Conservation (phyloP, 2,797 vertebrate genomes). For the Alca torda region DNA sequence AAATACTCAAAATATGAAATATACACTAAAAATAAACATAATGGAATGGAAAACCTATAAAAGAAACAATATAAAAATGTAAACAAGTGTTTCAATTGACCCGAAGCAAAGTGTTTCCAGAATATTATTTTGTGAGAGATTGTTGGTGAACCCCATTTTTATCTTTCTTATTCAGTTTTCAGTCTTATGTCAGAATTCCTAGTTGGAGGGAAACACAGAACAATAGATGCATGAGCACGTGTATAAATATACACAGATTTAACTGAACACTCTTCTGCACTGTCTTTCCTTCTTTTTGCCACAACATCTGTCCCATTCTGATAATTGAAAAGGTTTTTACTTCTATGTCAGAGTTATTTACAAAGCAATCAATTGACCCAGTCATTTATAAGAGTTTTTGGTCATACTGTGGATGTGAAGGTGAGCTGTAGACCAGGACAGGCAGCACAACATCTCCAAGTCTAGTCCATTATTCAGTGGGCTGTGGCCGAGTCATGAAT, state of each 20-base stretch:
- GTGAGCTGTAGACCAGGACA: not conserved
- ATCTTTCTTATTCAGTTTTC: not conserved
- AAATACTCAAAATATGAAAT: not conserved
- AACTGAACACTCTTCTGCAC: not conserved
- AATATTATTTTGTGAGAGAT: not conserved
- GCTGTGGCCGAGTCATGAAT: not conserved
- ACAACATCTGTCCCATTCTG: not conserved
- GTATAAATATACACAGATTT: not conserved
- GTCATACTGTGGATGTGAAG: not conserved
- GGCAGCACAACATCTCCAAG: not conserved
- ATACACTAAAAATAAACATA: not conserved
- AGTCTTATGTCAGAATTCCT: not conserved
- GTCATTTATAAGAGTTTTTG: not conserved
- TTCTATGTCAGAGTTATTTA: not conserved
- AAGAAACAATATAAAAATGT: not conserved
- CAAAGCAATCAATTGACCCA: not conserved
- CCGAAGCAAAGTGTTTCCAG: not conserved
- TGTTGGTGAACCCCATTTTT: not conserved
- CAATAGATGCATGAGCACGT: not conserved
- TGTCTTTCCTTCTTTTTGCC: not conserved
- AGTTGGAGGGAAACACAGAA: not conserved
- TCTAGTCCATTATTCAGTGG: not conserved
- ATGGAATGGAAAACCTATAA: not conserved
- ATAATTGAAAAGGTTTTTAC: not conserved
- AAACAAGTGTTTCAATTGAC: not conserved